These are phyloP conservation scores for Agapostemon virescens DNA, from an alignment of 2,888 invertebrate genomes.

Conservation along the genomic window DNA sequence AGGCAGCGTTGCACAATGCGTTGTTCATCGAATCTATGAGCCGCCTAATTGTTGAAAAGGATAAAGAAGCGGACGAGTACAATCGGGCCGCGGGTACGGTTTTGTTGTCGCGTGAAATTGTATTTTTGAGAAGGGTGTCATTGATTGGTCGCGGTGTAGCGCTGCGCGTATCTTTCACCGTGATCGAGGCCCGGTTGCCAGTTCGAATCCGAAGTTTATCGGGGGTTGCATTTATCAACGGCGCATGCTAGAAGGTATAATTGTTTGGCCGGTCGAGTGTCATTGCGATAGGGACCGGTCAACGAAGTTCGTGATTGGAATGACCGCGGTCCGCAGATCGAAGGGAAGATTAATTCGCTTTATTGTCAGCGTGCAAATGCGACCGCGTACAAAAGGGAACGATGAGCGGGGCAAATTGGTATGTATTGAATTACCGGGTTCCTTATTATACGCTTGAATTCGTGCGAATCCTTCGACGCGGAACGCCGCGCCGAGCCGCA, in stretches of 20 bases:
- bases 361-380: constrained; percentile 60
- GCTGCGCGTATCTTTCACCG: constrained; percentile 33
- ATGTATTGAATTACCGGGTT: constrained; percentile 55
- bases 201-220: constrained; percentile 17
- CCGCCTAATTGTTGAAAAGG: background rate
- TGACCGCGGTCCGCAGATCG: constrained; percentile 55
- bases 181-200: constrained; percentile 12
- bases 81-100: background rate
- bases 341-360: constrained; percentile 66
- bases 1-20: background rate
- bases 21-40: background rate
- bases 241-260: constrained; percentile 49
- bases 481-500: background rate
- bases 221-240: constrained; percentile 38
- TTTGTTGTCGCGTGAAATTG: constrained; percentile 16
- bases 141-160: constrained; percentile 14
- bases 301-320: constrained; percentile 62
- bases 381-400: constrained; percentile 50
- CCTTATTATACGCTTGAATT: constrained; percentile 53
- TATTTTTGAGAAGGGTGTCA: constrained; percentile 25
- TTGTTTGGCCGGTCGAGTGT: constrained; percentile 62
- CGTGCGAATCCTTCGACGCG: constrained; percentile 45
- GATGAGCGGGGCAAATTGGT: constrained; percentile 60
- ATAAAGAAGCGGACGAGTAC: too few species aligned
- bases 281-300: constrained; percentile 60